Evolutionary conservation across 2,888 invertebrate genomes (phyloP), one percentile per base, ranked within the genome.

Genomic region (Lordiphosa fenestrarum): DNA sequence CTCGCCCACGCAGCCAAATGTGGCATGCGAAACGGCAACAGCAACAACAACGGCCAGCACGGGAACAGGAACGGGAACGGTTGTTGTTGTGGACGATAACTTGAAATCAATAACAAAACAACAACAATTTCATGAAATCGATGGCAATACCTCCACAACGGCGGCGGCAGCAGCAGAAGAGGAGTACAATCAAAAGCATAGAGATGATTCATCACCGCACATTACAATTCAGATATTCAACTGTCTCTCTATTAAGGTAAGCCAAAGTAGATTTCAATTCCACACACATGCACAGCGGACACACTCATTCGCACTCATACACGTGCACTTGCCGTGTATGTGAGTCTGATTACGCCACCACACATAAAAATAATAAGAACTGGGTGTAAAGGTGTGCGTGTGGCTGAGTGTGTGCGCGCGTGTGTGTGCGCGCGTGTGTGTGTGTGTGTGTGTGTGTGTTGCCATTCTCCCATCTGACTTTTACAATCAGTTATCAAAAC

Each of bases 181-280:
- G 44, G 60, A 58, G 42, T 66, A 60, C 64, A 80, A 71, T 63
- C 67, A 77, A 68, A 62, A 77, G 64, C 67, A 69, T 67, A 69
- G 68, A 56, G 86, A 85, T 87, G 89, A 89, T 80, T 88, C 87
- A 87, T 85, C 86, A 66, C 75, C 83, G 59, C 90, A 90, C 87
- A 90, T 91, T 89, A 91, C 91, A 84, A 90, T 90, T 88, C 92
- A 92, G 90, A 92, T 94, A 91, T 93, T 93, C 92, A 92, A 94
- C 91, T 94, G 94, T 92, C 92, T 94, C 88, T 93, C 94, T 88
- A 93, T 94, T 91, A 92, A 93, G 94, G 94, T 94, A 93, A 92
- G 91, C 91, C 60, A 58, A 69, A 73, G 67, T 71, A 73, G 69
- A 71, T 73, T 83, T 77, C 66, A 76, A 83, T 71, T 70, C 69